Evolutionary conservation across 37 sponge, comb jelly and placozoan genomes (phyloP).

Genomic region (Trichoplax adhaerens): DNA sequence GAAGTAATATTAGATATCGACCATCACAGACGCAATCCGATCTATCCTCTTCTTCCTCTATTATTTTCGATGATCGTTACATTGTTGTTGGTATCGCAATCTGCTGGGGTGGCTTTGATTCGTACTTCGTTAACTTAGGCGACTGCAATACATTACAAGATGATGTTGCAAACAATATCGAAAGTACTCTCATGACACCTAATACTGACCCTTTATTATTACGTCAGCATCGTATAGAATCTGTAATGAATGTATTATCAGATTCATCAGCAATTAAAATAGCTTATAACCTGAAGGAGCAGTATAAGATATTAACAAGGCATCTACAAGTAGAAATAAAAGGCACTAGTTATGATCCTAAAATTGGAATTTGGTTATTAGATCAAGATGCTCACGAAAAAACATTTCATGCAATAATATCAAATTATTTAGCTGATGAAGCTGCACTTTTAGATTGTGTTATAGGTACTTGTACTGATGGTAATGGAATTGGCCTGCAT

Average conservation of each 20-base stretch:
- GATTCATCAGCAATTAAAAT: not conserved
- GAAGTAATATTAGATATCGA: conserved; percentile 1
- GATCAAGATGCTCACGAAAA: conserved; percentile 61
- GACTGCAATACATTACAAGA: not conserved
- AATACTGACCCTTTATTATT: no score
- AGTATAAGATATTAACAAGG: conserved; percentile 40
- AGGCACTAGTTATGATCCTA: conserved; percentile 33
- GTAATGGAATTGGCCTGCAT: no score
- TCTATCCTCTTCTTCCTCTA: no score
- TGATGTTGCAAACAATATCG: no score
- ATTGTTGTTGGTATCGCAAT: conserved; percentile 57
- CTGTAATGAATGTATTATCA: not conserved
- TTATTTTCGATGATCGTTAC: not conserved
- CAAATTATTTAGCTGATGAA: conserved; percentile 51
- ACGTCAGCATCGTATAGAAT: conserved; percentile 6
- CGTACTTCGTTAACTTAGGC: conserved; percentile 43
- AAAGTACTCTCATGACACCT: no score
- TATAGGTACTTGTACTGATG: no score
- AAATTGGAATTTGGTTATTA: conserved; percentile 75
- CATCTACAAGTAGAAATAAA: conserved; percentile 7
- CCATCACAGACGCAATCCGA: not conserved
- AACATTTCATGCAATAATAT: conserved; percentile 46
- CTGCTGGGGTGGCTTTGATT: conserved; percentile 63
- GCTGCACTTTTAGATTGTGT: not conserved
- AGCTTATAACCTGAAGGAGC: conserved; percentile 56